phyloP scores from a whole-genome alignment of 2,113 vertebrate species.

The Aegotheles bennettii region DNA sequence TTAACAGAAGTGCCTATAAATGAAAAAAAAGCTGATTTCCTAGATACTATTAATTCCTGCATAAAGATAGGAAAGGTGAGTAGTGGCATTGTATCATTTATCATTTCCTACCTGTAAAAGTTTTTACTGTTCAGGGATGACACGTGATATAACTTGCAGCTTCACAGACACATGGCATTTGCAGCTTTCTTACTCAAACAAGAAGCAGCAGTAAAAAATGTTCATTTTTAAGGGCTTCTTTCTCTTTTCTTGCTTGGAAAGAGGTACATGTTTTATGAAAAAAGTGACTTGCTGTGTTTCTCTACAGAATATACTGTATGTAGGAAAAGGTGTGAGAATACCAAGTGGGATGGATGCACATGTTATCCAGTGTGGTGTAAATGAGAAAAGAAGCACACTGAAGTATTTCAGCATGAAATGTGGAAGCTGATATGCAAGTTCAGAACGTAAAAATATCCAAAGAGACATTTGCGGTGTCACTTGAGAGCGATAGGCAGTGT shows the following conservation, averaged over 20 bases:
- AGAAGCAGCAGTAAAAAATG: not conserved
- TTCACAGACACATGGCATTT: not conserved
- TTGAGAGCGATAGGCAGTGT: not conserved
- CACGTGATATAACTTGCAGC: not conserved
- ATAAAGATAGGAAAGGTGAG: conserved; percentile 94
- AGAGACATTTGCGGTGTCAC: not conserved
- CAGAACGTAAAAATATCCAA: not conserved
- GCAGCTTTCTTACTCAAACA: not conserved
- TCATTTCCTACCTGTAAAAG: not conserved
- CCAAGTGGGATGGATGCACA: not conserved
- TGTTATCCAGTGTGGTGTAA: not conserved
- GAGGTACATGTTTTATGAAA: not conserved
- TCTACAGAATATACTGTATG: not conserved
- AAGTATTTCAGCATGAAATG: not conserved
- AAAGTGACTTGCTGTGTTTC: not conserved
- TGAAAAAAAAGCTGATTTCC: conserved; percentile 95
- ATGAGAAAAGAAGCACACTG: not conserved
- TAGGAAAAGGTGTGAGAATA: not conserved
- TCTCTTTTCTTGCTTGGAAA: not conserved
- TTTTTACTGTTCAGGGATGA: not conserved
- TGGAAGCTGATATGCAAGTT: not conserved
- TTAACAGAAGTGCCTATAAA: conserved; percentile 94
- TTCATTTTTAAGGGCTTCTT: not conserved
- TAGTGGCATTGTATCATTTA: not conserved
- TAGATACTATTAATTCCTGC: conserved; percentile 93